A percentile compares a stretch with the other conserved stretches of the same genome.
Conservation (phyloP, 2,888 invertebrate species). For the Plemyria rubiginata region DNA sequence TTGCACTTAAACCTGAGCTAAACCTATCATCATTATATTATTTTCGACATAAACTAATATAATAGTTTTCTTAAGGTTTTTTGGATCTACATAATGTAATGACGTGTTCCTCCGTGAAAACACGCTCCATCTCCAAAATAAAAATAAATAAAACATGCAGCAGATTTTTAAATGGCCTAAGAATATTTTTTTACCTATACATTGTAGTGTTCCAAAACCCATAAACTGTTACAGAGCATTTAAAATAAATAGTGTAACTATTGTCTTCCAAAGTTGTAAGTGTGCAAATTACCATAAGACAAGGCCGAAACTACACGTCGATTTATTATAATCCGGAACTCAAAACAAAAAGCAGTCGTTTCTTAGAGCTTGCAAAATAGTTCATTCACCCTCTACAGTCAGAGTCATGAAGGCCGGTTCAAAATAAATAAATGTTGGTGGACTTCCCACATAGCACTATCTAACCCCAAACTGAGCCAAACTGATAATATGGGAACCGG, state of each 20-base stretch:
- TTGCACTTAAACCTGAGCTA: constrained; percentile 44
- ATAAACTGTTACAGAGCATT: too few species aligned
- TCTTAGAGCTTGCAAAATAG: constrained; percentile 51
- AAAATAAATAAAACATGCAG: too few species aligned
- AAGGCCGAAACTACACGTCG: constrained; percentile 27
- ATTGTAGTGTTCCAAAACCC: too few species aligned
- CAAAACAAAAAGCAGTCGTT: constrained; percentile 32
- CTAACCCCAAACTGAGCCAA: too few species aligned
- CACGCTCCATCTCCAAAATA: too few species aligned
- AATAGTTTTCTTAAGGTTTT: neutral
- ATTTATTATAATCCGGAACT: constrained; percentile 37
- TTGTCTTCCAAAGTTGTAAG: neutral
- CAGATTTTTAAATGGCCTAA: too few species aligned
- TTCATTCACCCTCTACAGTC: constrained; percentile 60
- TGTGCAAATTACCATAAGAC: neutral
- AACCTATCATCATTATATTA: constrained; percentile 34
- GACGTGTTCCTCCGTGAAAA: too few species aligned
- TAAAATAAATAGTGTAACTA: neutral
- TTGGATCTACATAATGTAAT: too few species aligned
- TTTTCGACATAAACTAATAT: constrained; percentile 44
- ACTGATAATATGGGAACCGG: too few species aligned
- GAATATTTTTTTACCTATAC: too few species aligned
- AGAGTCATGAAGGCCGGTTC: constrained; percentile 58
- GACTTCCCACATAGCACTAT: too few species aligned
- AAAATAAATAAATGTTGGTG: too few species aligned